A percentile compares a stretch with the other conserved stretches of the same genome.
Conservation (phyloP, 2,113 vertebrate species). For the Periophthalmodon schlosseri region DNA sequence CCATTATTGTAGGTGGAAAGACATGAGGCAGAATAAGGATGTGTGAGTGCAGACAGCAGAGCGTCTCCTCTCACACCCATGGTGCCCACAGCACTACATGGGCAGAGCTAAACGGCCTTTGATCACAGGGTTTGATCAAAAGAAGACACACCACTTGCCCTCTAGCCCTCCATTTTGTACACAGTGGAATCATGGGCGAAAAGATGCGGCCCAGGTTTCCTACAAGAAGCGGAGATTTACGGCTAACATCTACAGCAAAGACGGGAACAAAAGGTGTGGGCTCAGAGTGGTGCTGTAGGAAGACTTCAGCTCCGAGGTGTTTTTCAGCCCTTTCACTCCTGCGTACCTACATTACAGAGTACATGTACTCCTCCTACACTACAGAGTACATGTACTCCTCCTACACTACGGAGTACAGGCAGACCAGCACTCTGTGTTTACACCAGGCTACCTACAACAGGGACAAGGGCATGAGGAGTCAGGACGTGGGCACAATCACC, state of each 20-base stretch:
- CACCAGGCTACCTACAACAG: neutral
- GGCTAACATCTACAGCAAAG: constrained; percentile 50
- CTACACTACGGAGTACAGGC: too few relatives aligned
- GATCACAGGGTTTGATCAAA: constrained; percentile 77
- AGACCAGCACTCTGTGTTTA: constrained; percentile 7
- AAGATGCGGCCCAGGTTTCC: constrained; percentile 65
- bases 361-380: too few relatives aligned
- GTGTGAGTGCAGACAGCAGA: constrained; percentile 26
- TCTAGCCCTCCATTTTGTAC: constrained; percentile 75
- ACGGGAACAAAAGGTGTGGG: constrained; percentile 62
- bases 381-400: too few relatives aligned
- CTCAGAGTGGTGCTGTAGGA: constrained; percentile 60
- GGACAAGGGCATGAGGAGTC: neutral
- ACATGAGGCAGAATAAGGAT: constrained; percentile 27
- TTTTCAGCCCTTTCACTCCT: constrained; percentile 25
- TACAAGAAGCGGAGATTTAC: constrained; percentile 62
- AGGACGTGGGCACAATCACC: neutral
- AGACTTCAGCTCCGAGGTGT: constrained; percentile 40
- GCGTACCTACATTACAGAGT: constrained; percentile 1
- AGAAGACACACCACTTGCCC: constrained; percentile 75
- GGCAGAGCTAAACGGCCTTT: constrained; percentile 77
- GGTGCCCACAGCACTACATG: constrained; percentile 79
- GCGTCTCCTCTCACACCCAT: constrained; percentile 62
- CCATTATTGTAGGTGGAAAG: neutral
- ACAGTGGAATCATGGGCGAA: constrained; percentile 65